Conservation (phyloP, 2,888 invertebrate species). For the Amaurobius ferox region DNA sequence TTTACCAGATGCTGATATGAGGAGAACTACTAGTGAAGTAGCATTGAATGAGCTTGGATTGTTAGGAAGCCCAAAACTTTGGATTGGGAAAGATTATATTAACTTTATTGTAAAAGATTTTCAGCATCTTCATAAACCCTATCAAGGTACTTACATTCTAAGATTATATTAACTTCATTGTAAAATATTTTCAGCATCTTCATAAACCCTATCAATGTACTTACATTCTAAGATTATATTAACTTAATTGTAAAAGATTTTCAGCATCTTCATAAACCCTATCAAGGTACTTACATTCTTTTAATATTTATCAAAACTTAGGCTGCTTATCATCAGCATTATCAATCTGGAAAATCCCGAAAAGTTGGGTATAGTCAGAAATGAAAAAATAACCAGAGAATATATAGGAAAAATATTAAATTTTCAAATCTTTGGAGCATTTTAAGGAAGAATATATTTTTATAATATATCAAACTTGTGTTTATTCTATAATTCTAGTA, state of each 20-base stretch:
- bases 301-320: too few relatives aligned
- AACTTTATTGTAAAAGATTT: slow-evolving; percentile 98
- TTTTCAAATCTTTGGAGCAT: too few relatives aligned
- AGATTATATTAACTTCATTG: slow-evolving; percentile 96
- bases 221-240: slow-evolving; percentile 94
- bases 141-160: too few relatives aligned
- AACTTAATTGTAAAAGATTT: slow-evolving; percentile 98
- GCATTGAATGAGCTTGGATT: slow-evolving; percentile 70
- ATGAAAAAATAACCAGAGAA: too few relatives aligned
- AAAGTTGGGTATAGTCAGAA: too few relatives aligned
- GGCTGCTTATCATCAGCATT: too few relatives aligned
- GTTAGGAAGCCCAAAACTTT: slow-evolving; percentile 85
- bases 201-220: slow-evolving; percentile 88
- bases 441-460: too few relatives aligned
- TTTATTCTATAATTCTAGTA: too few relatives aligned
- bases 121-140: slow-evolving; percentile 90
- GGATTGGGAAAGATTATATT: slow-evolving; percentile 97
- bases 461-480: too few relatives aligned
- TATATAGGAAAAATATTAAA: too few relatives aligned
- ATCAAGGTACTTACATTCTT: too few relatives aligned
- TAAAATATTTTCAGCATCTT: slow-evolving; percentile 93
- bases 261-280: slow-evolving; percentile 90
- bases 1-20: slow-evolving; percentile 55
- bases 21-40: slow-evolving; percentile 70
- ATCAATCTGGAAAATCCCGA: too few relatives aligned